Conservation (phyloP, 2,797 vertebrate genomes). For the Luscinia luscinia region DNA sequence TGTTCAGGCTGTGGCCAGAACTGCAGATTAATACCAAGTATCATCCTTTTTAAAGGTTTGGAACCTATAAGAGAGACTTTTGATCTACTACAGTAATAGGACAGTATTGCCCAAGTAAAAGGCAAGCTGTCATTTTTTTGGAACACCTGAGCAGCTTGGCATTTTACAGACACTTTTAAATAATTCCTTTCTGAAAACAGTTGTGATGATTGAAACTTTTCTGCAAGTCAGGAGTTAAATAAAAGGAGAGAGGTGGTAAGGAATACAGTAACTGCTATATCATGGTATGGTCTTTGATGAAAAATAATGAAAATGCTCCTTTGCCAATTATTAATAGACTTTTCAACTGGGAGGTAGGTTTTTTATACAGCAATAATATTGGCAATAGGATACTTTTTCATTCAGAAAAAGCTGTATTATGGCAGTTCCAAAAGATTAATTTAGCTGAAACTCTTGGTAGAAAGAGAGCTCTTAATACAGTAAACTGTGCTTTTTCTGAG, state of each 20-base stretch:
- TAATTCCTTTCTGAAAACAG: neutral
- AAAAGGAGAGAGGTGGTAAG: neutral
- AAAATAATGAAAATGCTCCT: neutral
- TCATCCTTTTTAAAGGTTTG: neutral
- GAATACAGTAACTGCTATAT: neutral
- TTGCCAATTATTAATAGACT: neutral
- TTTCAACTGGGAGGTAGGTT: neutral
- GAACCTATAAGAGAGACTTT: neutral
- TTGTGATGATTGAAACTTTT: neutral
- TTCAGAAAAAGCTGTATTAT: neutral
- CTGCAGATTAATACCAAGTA: neutral
- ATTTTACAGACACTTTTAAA: neutral
- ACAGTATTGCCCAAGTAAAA: neutral
- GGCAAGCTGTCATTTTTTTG: neutral
- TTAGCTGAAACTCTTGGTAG: neutral
- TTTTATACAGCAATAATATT: neutral
- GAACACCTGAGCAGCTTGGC: neutral
- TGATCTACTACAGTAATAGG: neutral
- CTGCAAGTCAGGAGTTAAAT: neutral
- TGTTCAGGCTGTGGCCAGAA: neutral
- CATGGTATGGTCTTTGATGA: neutral
- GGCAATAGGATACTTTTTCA: neutral
- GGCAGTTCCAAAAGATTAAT: neutral
- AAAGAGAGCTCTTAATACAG: neutral
- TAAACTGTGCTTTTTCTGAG: neutral